Base-by-base conservation (phyloP, 2,113 vertebrate genomes). In the Eclectus roratus region DNA sequence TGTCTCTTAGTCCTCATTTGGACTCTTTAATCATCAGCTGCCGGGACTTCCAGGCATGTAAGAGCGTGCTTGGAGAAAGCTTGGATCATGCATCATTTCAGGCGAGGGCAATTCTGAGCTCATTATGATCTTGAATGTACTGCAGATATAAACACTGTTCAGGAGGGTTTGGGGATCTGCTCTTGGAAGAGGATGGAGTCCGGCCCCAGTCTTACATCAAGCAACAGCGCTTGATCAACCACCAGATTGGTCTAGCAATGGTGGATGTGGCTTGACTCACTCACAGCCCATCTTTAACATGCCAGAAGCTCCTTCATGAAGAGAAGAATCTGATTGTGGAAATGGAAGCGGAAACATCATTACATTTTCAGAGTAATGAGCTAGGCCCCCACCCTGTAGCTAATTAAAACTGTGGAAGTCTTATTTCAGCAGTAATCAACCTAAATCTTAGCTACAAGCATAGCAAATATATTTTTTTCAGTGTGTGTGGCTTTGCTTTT, bases 321-420 rank as follows among this genome's bases (percentile, higher is more conserved):
- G 58, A 83, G 72, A 35, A 46, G 17, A 77, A 61, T 66, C 47
- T 92, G 91, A 77, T 20, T 65, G 90, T 92, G 88, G 79, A 91
- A 81, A 83, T 80, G 79, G 68, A 60, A 93, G 70, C 14, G 25
- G 88, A 95, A 94, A 52, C 89, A 85, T 89, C 89, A 89, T 84
- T 61, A 85, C 23, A 0, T 87, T 94, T 86, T 31, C 87, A 70
- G 66, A 82, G n/a, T 94, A 89, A 91, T 88, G 84, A 93, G 89
- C 66, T 63, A 61, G 71, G 87, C 81, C 85, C 74, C 89, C 78
- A 80, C 87, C 49, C 71, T n/a, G 73, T 27, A 72, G 86, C 74
- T 93, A 95, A 96, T 91, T 94, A 95, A 80, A 95, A 70, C 46
- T 64, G 68, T 83, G 71, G 85, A 82, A 95, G 88, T 72, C 76